Evolutionary conservation across 2,888 invertebrate species (phyloP), one percentile per base, ranked within the genome.

Genomic region (Bellardia bayeri): DNA sequence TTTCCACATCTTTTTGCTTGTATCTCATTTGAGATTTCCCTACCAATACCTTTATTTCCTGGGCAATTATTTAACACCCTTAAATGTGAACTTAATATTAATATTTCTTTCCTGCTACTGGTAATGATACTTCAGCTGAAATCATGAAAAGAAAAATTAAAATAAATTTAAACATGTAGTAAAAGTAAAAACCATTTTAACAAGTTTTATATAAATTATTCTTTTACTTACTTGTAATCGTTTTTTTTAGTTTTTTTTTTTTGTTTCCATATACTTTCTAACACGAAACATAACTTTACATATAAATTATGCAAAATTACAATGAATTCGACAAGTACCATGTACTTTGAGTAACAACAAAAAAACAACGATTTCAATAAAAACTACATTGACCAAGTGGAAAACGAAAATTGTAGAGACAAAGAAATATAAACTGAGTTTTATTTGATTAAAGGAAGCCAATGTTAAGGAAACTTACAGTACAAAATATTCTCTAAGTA

Each of bases 271-370:
- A 16, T 64, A 13, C 14, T 63, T n/a, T 51, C n/a, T 23, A 75
- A 76, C 82, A 83, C 76, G 82, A 71, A 83, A 71, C 76, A 83
- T 71, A 76, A 83, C 82, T 83, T 83, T 83, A 76, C 61, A 76
- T 71, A 82, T 71, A 83, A 83, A 83, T 83, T 83, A 83, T 83
- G 76, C 82, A 83, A 83, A 83, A 76, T 76, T 83, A 71, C 71
- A 71, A 64, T 63, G 63, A 56, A 75, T 68, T 76, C 75, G 75
- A 82, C 82, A 69, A 69, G 68, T 40, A 54, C n/a, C 58, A 63
- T 14, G 45, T 45, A 16, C 9, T 16, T 5, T 40, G 40, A 64
- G 56, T 54, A 54, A 30, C 3, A 4, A 16, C 16, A 16, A 37
- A 13, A 76, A 51, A 61, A 2, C 8, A 45, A 11, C 3, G 11